phyloP scores from a whole-genome alignment of 2,113 vertebrate species.

The Chiloscyllium plagiosum region DNA sequence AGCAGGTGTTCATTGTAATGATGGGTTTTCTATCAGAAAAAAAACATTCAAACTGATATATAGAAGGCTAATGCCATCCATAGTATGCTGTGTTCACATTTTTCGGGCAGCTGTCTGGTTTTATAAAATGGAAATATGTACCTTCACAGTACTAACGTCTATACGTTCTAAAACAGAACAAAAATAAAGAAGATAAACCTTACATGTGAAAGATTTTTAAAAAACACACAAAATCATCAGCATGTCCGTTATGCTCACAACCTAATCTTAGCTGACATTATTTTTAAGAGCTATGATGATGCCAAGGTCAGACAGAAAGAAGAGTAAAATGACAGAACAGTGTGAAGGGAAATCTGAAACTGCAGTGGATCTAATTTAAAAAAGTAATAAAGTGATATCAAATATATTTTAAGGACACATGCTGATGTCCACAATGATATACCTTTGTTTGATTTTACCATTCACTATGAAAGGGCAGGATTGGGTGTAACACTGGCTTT shows the following conservation, averaged over 20 bases:
- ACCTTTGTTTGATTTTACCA: neutral
- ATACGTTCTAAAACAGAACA: neutral
- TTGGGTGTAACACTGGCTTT: neutral
- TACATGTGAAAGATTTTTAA: neutral
- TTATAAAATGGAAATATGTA: neutral
- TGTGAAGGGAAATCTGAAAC: neutral
- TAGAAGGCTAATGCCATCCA: neutral
- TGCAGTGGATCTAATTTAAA: neutral
- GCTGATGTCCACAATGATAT: neutral
- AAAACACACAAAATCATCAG: no score
- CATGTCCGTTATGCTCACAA: neutral
- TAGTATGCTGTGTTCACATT: neutral
- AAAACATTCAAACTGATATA: neutral
- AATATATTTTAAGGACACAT: neutral
- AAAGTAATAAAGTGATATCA: constrained; percentile 2
- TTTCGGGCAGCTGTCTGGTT: neutral
- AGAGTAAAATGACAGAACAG: neutral
- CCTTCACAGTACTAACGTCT: neutral
- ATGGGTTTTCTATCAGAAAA: neutral
- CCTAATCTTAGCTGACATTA: neutral
- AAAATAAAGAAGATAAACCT: neutral
- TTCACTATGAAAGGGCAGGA: neutral
- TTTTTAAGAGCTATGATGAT: neutral
- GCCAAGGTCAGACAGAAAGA: constrained; percentile 6
- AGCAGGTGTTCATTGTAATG: neutral